phyloP scores from a whole-genome alignment of 2,113 vertebrate species.

The Rhynchopsitta pachyrhyncha region DNA sequence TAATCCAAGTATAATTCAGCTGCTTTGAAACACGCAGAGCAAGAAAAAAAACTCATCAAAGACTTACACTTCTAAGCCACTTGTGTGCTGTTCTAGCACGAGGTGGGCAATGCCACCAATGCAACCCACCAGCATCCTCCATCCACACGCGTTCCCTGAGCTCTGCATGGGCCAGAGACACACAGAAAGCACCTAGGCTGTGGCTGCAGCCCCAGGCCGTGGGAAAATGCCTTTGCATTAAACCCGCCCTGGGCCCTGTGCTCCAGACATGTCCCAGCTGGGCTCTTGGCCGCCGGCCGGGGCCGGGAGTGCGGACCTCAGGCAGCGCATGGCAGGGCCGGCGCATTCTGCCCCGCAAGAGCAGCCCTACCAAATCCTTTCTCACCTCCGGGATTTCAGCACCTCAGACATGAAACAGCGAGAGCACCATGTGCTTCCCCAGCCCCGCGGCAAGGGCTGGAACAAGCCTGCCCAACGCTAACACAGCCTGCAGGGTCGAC shows the following conservation, averaged over 20 bases:
- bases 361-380: not conserved
- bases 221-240: not conserved
- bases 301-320: not conserved
- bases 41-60: not conserved
- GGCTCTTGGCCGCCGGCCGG: not conserved
- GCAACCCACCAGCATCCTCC: not conserved
- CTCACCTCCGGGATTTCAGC: conserved; percentile 2
- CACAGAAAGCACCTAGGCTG: rapidly evolving
- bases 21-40: not conserved
- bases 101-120: not conserved
- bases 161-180: not conserved
- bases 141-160: not conserved
- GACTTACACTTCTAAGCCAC: not conserved
- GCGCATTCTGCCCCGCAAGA: rapidly evolving
- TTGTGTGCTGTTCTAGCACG: rapidly evolving
- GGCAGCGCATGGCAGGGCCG: not conserved
- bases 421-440: not conserved
- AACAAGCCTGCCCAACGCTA: rapidly evolving
- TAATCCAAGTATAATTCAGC: not conserved
- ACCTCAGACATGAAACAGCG: not conserved
- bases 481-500: not conserved
- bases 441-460: not conserved
- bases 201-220: not conserved
- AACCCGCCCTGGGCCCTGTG: not conserved
- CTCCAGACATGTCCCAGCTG: not conserved